phyloP scores from a whole-genome alignment of 2,113 vertebrate species.

The Syngnathoides biaculeatus region DNA sequence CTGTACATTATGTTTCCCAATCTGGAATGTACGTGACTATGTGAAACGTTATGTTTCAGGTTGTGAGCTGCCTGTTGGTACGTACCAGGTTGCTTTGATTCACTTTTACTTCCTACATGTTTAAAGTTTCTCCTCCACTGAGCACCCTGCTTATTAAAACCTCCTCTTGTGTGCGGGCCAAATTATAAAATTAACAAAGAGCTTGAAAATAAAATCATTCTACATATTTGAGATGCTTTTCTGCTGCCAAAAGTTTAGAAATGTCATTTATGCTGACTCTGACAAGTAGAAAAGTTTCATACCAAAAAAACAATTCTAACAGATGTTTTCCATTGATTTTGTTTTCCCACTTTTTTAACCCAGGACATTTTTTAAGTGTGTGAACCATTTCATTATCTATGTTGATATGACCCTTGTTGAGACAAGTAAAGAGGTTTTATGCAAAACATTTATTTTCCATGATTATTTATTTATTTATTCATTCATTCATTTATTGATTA shows the following conservation, averaged over 20 bases:
- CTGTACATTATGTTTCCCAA: background rate
- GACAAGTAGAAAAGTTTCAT: no score
- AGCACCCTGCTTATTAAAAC: background rate
- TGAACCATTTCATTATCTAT: background rate
- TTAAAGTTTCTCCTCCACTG: background rate
- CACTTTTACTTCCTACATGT: background rate
- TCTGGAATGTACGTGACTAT: background rate
- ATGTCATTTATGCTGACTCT: no score
- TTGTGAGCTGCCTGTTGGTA: slow-evolving; percentile 50
- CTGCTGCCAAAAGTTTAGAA: background rate
- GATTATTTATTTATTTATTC: no score
- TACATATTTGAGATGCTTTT: background rate
- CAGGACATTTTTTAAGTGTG: background rate
- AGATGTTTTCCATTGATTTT: no score
- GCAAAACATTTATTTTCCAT: background rate
- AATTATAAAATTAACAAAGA: background rate
- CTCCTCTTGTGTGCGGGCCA: background rate
- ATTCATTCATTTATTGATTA: no score
- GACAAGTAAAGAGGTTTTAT: background rate
- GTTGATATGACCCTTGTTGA: background rate
- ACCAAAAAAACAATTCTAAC: no score
- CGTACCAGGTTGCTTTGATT: slow-evolving; percentile 24
- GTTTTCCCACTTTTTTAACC: background rate
- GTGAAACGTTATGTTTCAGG: slow-evolving; percentile 49
- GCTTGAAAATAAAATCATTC: no score